phyloP scores from a whole-genome alignment of 2,888 invertebrate genomes.

The Ectropis crepuscularia region DNA sequence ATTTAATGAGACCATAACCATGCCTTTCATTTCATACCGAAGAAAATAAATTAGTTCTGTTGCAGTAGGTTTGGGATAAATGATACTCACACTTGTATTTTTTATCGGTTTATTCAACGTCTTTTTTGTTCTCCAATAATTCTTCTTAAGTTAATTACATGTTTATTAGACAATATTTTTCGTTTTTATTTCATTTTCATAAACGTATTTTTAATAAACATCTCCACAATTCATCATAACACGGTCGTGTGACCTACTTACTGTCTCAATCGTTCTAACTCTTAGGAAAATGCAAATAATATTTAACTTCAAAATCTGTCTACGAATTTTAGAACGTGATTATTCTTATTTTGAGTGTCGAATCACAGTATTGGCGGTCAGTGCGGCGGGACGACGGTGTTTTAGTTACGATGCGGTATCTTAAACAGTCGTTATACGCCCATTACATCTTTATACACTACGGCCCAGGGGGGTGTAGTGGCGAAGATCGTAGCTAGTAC shows the following conservation, averaged over 20 bases:
- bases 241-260: constrained; percentile 83
- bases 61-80: constrained; percentile 45
- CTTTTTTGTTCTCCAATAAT: constrained; percentile 83
- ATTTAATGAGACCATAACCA: constrained; percentile 62
- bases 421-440: neutral
- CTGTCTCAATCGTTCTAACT: constrained; percentile 83
- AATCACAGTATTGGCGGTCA: constrained; percentile 70
- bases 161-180: constrained; percentile 84
- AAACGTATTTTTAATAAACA: constrained; percentile 84
- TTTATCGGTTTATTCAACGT: constrained; percentile 85
- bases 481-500: neutral
- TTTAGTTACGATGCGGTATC: neutral
- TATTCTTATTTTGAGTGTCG: constrained; percentile 79
- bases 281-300: constrained; percentile 84
- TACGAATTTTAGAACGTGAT: constrained; percentile 81
- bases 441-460: neutral
- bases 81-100: constrained; percentile 73
- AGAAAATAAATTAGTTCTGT: neutral
- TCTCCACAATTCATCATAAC: constrained; percentile 83
- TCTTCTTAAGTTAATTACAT: constrained; percentile 84
- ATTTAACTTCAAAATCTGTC: constrained; percentile 81
- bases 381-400: constrained; percentile 46
- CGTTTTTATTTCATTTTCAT: constrained; percentile 83
- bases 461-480: constrained; percentile 1
- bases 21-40: constrained; percentile 42